These are phyloP conservation scores for Pheosia tremula DNA, from an alignment of 2,888 invertebrate species.

Conservation along the genomic window DNA sequence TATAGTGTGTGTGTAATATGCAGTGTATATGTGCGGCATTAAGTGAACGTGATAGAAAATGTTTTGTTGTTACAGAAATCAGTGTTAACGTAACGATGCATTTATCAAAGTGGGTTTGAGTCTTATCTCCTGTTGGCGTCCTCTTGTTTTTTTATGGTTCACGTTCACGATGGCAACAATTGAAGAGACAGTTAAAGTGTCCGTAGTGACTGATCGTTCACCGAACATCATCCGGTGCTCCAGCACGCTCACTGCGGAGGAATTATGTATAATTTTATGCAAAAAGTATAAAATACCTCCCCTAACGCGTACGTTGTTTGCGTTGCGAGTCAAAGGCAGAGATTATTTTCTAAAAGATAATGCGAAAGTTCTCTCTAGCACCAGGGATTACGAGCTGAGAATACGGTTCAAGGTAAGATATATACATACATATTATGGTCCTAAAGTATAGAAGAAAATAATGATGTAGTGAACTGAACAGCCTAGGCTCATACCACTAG, in stretches of 20 bases:
- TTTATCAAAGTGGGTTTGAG: conserved; percentile 53
- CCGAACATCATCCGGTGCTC: conserved; percentile 74
- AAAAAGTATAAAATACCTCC: conserved; percentile 90
- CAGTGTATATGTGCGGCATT: conserved; percentile 9
- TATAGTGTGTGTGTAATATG: conserved; percentile 9
- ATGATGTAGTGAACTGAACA: too few species aligned
- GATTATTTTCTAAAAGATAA: conserved; percentile 89
- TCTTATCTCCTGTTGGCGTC: conserved; percentile 67
- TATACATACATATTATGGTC: too few species aligned
- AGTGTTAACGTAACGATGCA: conserved; percentile 38
- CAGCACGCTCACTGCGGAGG: conserved; percentile 85
- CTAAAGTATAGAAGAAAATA: too few species aligned
- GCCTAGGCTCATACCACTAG: too few species aligned
- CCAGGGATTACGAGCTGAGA: conserved; percentile 89
- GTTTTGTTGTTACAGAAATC: conserved; percentile 37
- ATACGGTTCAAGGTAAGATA: conserved; percentile 89
- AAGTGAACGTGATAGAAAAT: conserved; percentile 38
- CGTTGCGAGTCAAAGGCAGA: conserved; percentile 86
- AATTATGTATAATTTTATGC: conserved; percentile 88
- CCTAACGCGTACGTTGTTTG: conserved; percentile 90
- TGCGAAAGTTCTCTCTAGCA: conserved; percentile 67
- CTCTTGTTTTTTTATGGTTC: conserved; percentile 66
- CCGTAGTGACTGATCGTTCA: conserved; percentile 69
- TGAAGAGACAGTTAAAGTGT: conserved; percentile 73
- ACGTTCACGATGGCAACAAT: conserved; percentile 75